These are phyloP conservation scores for Sebastes schlegelii DNA, from an alignment of 2,113 vertebrate species.

Conservation along the genomic window DNA sequence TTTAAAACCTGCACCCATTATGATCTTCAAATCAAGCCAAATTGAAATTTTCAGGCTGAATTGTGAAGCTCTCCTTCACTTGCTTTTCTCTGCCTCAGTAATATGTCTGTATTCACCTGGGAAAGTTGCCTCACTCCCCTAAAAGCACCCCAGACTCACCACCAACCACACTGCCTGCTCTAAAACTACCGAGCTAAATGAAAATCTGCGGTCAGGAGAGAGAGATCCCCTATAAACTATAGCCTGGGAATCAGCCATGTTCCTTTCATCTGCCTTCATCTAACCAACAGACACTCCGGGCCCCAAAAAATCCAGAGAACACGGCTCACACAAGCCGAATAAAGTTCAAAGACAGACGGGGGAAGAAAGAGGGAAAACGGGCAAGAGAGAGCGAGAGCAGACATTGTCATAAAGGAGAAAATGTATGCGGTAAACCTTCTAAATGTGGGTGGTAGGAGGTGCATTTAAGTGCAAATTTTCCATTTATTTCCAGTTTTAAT, in stretches of 20 bases:
- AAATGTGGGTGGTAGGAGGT: constrained; percentile 77
- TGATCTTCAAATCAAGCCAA: constrained; percentile 13
- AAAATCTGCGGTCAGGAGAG: constrained; percentile 70
- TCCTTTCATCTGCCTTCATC: constrained; percentile 74
- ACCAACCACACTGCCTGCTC: constrained; percentile 34
- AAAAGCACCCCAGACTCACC: constrained; percentile 39
- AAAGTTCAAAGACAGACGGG: constrained; percentile 57
- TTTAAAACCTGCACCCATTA: neutral
- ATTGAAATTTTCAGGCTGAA: neutral
- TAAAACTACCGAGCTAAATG: constrained; percentile 63
- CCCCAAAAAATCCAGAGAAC: constrained; percentile 56
- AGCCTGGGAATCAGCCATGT: constrained; percentile 64
- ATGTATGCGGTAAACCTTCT: constrained; percentile 64
- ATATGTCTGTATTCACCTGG: constrained; percentile 46
- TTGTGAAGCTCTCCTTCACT: neutral
- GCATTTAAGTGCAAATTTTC: constrained; percentile 74
- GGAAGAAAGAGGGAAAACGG: constrained; percentile 24
- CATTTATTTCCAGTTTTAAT: constrained; percentile 73
- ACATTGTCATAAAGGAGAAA: constrained; percentile 63
- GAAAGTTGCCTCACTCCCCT: constrained; percentile 45
- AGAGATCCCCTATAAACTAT: constrained; percentile 65
- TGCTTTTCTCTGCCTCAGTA: neutral
- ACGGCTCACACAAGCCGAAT: constrained; percentile 35
- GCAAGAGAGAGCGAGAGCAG: constrained; percentile 50
- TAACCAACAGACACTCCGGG: constrained; percentile 63